Evolutionary conservation across 2,888 invertebrate species (phyloP).

Genomic region (Cynaeus angustus): DNA sequence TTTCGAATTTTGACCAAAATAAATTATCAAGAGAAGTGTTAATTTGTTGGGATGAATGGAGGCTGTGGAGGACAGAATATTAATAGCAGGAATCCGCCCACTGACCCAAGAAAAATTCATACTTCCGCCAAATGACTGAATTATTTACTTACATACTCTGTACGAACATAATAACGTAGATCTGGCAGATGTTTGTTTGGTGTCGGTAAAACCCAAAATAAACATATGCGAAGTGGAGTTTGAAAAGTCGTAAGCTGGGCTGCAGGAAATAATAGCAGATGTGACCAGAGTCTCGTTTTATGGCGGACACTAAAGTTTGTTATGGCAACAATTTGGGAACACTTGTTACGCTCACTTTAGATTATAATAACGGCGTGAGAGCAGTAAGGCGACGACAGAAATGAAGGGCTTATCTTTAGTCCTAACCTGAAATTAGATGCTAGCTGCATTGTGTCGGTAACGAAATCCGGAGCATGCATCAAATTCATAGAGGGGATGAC

Average conservation of each 20-base stretch:
- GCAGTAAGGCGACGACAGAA: conserved; percentile 9
- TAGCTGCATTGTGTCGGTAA: not conserved
- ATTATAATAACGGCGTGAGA: conserved; percentile 47
- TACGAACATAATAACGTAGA: conserved; percentile 24
- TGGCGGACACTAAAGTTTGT: conserved; percentile 48
- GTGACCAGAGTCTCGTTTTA: conserved; percentile 50
- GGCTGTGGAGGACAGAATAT: too few relatives aligned
- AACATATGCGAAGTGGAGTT: conserved; percentile 51
- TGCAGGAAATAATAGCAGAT: conserved; percentile 50
- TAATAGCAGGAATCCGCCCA: too few relatives aligned
- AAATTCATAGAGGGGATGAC: not conserved
- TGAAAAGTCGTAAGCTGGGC: conserved; percentile 48
- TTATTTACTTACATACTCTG: conserved; percentile 37
- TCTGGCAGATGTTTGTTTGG: conserved; percentile 43
- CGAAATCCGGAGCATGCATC: not conserved
- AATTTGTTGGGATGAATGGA: not conserved
- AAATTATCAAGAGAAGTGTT: not conserved
- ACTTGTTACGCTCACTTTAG: conserved; percentile 49
- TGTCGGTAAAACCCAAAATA: conserved; percentile 41
- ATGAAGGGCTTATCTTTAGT: conserved; percentile 33
- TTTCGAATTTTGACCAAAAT: conserved; percentile 1
- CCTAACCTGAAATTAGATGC: conserved; percentile 26
- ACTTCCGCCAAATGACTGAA: conserved; percentile 22
- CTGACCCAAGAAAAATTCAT: too few relatives aligned
- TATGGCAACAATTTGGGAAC: conserved; percentile 48